Evolutionary conservation across 2,797 vertebrate genomes (phyloP).

Genomic region (Acipenser oxyrinchus): DNA sequence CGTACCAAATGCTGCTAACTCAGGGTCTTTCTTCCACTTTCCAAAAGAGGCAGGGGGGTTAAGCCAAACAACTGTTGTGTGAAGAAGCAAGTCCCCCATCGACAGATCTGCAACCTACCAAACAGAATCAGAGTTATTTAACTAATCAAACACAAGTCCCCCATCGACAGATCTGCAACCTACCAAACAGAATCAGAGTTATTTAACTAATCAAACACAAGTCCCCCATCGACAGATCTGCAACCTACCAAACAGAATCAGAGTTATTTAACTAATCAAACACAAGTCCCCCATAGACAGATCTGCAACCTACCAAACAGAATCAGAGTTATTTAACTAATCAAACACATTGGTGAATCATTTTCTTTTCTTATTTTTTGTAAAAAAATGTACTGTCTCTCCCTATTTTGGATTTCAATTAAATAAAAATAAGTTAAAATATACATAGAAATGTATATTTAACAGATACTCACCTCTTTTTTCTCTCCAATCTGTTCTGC

Average conservation of each 20-base stretch:
- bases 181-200: no score
- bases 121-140: no score
- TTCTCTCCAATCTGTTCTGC: slow-evolving; percentile 87
- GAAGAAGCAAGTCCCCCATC: slow-evolving; percentile 90
- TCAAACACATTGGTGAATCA: no score
- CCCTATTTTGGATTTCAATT: not conserved
- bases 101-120: slow-evolving; percentile 70
- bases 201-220: slow-evolving; percentile 31
- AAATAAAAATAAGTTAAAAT: no score
- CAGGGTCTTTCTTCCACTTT: slow-evolving; percentile 96
- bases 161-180: no score
- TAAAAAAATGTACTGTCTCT: not conserved
- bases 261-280: no score
- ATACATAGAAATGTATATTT: no score
- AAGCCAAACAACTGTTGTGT: slow-evolving; percentile 85
- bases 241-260: slow-evolving; percentile 40
- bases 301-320: slow-evolving; percentile 49
- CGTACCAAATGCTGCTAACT: slow-evolving; percentile 86
- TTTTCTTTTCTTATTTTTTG: no score
- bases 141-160: no score
- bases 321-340: no score
- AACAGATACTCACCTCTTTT: slow-evolving; percentile 70
- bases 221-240: slow-evolving; percentile 90
- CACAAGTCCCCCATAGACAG: slow-evolving; percentile 29
- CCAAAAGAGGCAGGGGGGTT: slow-evolving; percentile 85